Percentiles rank a stretch among this genome's conserved stretches.
phyloP scores from a whole-genome alignment of 2,113 vertebrate genomes.

The Eira barbara region DNA sequence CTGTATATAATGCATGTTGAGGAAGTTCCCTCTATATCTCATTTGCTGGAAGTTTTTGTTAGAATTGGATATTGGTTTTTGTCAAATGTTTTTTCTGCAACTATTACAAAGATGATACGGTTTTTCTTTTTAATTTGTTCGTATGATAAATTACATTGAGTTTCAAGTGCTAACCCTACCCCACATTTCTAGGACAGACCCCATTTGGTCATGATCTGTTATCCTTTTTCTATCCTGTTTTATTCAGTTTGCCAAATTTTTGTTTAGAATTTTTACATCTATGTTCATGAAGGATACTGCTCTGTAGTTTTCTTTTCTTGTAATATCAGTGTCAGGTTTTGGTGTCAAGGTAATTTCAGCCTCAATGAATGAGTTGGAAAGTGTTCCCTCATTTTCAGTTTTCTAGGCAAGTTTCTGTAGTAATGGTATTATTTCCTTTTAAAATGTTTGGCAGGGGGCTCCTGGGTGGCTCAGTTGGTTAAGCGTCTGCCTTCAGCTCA shows the following conservation, averaged over 20 bases:
- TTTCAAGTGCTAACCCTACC: neutral
- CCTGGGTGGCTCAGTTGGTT: too few relatives aligned
- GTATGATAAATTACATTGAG: neutral
- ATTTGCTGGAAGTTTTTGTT: neutral
- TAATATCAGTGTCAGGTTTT: neutral
- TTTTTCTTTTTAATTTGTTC: constrained; percentile 1
- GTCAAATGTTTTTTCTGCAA: neutral
- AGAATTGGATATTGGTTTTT: neutral
- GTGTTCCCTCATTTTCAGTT: neutral
- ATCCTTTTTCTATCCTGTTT: neutral
- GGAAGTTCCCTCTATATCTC: neutral
- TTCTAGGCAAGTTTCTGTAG: neutral
- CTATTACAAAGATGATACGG: neutral
- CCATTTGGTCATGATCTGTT: neutral
- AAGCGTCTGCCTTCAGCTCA: too few relatives aligned
- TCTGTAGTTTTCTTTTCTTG: neutral
- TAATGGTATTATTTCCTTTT: neutral
- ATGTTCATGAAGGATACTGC: neutral
- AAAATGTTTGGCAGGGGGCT: neutral
- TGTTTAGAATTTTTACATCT: neutral
- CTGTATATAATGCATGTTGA: neutral
- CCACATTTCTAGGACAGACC: neutral
- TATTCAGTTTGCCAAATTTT: neutral
- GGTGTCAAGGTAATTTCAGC: neutral
- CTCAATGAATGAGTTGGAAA: neutral